These are phyloP conservation scores for Craseonycteris thonglongyai DNA, from an alignment of 2,113 vertebrate species.

Conservation along the genomic window DNA sequence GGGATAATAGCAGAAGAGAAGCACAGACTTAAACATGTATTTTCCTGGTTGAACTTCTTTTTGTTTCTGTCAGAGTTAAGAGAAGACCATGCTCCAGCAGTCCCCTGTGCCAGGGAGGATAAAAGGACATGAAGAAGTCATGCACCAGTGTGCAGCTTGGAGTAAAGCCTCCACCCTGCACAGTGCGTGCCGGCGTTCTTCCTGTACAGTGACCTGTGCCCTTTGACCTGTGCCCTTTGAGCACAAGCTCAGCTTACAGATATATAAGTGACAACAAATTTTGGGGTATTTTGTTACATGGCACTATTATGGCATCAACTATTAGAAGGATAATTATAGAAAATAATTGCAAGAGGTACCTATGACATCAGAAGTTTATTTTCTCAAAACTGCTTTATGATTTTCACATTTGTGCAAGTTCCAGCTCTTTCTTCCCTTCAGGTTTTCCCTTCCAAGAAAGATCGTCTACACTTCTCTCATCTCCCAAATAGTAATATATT, in stretches of 20 bases:
- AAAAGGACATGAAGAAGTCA: background rate
- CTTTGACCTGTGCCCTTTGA: too few species aligned
- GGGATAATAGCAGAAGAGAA: background rate
- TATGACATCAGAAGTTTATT: background rate
- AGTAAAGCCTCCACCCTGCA: slow-evolving; percentile 39
- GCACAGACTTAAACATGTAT: background rate
- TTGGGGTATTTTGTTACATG: background rate
- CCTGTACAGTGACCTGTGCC: slow-evolving; percentile 78
- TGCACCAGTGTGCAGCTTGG: background rate
- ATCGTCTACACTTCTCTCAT: background rate
- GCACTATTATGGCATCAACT: background rate
- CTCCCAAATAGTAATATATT: background rate
- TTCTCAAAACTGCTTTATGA: background rate
- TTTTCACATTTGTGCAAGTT: background rate
- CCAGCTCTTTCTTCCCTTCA: background rate
- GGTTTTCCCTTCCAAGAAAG: background rate
- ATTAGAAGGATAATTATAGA: background rate
- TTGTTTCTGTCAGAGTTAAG: background rate
- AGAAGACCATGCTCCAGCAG: background rate
- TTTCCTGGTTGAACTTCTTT: background rate
- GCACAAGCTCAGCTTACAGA: background rate
- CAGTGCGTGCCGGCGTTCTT: slow-evolving; percentile 79
- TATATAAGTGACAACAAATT: background rate
- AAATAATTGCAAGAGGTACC: background rate
- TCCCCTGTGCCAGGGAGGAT: background rate